Conservation (phyloP, 2,113 vertebrate species). For the Xenopus borealis region DNA sequence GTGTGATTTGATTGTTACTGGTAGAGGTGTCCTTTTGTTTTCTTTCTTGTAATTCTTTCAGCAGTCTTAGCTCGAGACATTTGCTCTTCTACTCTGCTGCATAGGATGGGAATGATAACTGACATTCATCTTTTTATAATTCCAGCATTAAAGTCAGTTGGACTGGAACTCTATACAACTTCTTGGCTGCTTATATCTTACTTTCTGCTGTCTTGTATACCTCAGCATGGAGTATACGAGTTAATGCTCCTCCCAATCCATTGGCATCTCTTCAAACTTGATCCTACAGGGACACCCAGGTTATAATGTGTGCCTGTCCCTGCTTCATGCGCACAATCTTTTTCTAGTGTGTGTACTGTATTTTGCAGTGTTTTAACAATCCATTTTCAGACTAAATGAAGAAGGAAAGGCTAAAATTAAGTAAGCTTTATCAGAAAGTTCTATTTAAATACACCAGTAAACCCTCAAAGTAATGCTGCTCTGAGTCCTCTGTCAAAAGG, state of each 20-base stretch:
- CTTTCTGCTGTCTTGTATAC: conserved; percentile 56
- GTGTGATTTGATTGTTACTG: too few relatives aligned
- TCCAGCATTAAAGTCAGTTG: not conserved
- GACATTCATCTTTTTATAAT: not conserved
- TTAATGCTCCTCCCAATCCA: conserved; percentile 56
- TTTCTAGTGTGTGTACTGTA: not conserved
- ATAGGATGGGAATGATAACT: not conserved
- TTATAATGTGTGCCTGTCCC: conserved; percentile 46
- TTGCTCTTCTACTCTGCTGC: too few relatives aligned
- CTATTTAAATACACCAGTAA: too few relatives aligned
- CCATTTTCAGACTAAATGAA: not conserved
- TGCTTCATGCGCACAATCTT: not conserved
- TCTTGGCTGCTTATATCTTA: conserved; percentile 13
- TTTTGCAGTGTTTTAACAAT: not conserved
- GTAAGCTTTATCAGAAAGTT: too few relatives aligned
- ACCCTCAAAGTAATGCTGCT: too few relatives aligned
- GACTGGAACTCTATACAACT: not conserved
- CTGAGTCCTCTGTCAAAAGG: too few relatives aligned
- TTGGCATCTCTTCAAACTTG: conserved; percentile 56
- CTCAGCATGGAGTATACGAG: conserved; percentile 55
- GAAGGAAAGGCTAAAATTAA: too few relatives aligned
- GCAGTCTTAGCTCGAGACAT: too few relatives aligned
- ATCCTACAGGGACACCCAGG: conserved; percentile 51
- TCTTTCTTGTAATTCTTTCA: too few relatives aligned
- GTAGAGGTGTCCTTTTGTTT: too few relatives aligned